Conservation (phyloP, 2,797 vertebrate species). For the Enteromius radiatus region DNA sequence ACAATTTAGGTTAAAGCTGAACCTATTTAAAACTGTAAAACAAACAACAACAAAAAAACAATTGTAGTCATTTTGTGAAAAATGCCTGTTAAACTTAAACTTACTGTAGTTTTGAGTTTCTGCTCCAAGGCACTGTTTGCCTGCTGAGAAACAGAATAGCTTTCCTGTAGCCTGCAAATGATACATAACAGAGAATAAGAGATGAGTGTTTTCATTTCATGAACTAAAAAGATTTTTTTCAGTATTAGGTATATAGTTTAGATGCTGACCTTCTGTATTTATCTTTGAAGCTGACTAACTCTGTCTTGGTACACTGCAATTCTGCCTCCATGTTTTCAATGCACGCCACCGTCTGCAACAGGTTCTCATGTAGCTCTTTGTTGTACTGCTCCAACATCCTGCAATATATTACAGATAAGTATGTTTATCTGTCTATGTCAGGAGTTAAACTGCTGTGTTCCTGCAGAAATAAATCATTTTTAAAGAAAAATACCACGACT, state of each 20-base stretch:
- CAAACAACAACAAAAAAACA: too few relatives aligned
- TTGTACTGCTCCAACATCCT: conserved; percentile 78
- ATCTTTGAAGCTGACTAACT: conserved; percentile 74
- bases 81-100: conserved; percentile 40
- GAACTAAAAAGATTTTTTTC: not conserved
- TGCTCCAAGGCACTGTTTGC: conserved; percentile 72
- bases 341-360: conserved; percentile 78
- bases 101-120: conserved; percentile 76
- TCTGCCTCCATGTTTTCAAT: conserved; percentile 80
- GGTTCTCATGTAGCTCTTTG: conserved; percentile 77
- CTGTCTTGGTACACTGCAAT: conserved; percentile 75
- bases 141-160: conserved; percentile 72
- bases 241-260: not conserved
- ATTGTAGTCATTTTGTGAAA: not conserved
- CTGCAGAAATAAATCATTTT: not conserved
- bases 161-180: conserved; percentile 75
- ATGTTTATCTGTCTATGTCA: not conserved
- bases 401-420: conserved; percentile 45
- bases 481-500: not conserved
- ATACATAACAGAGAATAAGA: not conserved
- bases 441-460: not conserved
- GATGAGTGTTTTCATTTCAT: not conserved
- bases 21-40: not conserved
- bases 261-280: conserved; percentile 76
- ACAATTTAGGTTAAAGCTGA: not conserved